Conservation (phyloP, 2,888 invertebrate genomes). For the Agonopterix arenella region DNA sequence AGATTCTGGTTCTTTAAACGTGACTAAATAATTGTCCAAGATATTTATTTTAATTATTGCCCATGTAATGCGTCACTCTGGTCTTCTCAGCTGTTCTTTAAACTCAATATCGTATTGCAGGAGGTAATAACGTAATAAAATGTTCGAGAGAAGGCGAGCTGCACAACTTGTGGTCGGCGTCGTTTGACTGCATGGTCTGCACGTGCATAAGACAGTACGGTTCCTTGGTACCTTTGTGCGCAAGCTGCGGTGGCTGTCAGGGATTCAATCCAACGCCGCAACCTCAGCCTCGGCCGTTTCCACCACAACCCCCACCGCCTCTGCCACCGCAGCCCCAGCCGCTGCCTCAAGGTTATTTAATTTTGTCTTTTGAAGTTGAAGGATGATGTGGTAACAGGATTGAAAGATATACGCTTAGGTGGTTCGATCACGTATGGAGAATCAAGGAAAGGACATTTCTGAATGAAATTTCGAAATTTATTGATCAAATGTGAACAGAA, state of each 20-base stretch:
- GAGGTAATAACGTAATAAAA: constrained; percentile 23
- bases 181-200: constrained; percentile 43
- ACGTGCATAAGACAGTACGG: constrained; percentile 36
- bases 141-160: constrained; percentile 43
- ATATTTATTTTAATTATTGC: too few relatives aligned
- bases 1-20: too few relatives aligned
- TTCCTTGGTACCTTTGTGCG: constrained; percentile 38
- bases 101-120: constrained; percentile 16
- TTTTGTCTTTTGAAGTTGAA: too few relatives aligned
- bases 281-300: constrained; percentile 5
- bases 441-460: too few relatives aligned
- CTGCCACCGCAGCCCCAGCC: constrained; percentile 11
- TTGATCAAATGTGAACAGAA: too few relatives aligned
- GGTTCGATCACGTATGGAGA: too few relatives aligned
- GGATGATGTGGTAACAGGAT: too few relatives aligned
- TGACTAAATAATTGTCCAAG: too few relatives aligned
- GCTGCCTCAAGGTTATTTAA: neutral
- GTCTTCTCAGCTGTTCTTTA: too few relatives aligned
- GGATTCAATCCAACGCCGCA: constrained; percentile 10
- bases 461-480: too few relatives aligned
- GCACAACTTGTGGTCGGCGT: constrained; percentile 32
- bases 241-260: constrained; percentile 36
- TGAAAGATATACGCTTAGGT: too few relatives aligned
- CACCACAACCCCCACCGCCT: constrained; percentile 9
- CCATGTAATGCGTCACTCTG: too few relatives aligned